These are phyloP conservation scores for Athrips mouffetella DNA, from an alignment of 2,888 invertebrate genomes.

Conservation along the genomic window DNA sequence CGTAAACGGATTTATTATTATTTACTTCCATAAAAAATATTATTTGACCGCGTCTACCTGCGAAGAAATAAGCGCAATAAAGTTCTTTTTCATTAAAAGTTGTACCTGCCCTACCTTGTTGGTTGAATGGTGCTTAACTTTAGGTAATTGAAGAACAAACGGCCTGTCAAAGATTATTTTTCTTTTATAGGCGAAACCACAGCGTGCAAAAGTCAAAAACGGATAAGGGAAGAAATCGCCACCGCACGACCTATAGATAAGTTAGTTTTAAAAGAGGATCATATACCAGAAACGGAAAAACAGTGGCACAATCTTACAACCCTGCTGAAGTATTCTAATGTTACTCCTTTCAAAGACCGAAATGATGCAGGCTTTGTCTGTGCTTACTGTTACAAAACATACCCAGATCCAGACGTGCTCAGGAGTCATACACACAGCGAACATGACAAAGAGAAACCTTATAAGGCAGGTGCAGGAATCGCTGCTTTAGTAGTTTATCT, in stretches of 20 bases:
- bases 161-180: constrained; percentile 66
- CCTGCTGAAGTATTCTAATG: constrained; percentile 61
- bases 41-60: no score
- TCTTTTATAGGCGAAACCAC: constrained; percentile 72
- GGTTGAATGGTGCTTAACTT: no score
- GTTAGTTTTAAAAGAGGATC: constrained; percentile 42
- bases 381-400: constrained; percentile 66
- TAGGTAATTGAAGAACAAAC: constrained; percentile 23
- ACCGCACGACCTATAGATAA: constrained; percentile 30
- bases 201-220: constrained; percentile 58
- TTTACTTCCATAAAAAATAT: no score
- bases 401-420: constrained; percentile 50
- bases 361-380: constrained; percentile 68
- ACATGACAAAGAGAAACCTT: constrained; percentile 59
- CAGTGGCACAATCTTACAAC: constrained; percentile 68
- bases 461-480: constrained; percentile 60
- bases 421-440: constrained; percentile 55
- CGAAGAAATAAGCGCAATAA: no score
- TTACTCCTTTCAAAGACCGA: constrained; percentile 65
- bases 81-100: no score
- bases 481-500: constrained; percentile 63
- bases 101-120: no score
- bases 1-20: no score
- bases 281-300: constrained; percentile 62
- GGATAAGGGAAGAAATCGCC: constrained; percentile 46